These are phyloP conservation scores for Pardalotus punctatus DNA, from an alignment of 2,113 vertebrate genomes.

Conservation along the genomic window DNA sequence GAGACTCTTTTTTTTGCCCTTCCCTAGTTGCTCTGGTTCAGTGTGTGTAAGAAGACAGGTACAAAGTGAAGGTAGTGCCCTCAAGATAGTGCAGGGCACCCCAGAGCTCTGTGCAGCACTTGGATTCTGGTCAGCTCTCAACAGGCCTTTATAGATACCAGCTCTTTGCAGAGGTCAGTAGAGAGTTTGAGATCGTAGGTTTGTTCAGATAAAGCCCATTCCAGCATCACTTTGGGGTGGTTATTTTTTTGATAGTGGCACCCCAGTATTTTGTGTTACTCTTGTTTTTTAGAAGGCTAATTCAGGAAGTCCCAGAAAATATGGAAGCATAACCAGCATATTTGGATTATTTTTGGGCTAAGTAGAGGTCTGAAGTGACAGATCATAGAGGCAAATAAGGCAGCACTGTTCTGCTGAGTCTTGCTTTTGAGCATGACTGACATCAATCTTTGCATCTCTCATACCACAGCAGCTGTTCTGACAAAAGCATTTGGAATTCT, in stretches of 20 bases:
- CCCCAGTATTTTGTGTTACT: neutral
- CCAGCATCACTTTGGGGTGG: neutral
- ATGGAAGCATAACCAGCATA: neutral
- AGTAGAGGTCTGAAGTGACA: neutral
- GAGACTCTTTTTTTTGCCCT: neutral
- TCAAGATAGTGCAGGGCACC: neutral
- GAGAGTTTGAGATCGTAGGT: neutral
- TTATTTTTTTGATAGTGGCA: neutral
- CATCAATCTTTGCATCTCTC: neutral
- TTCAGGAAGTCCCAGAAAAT: neutral
- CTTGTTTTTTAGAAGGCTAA: neutral
- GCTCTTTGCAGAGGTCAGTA: neutral
- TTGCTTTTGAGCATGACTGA: neutral
- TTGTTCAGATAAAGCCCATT: neutral
- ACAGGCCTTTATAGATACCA: neutral
- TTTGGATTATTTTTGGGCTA: neutral
- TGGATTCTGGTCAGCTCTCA: neutral
- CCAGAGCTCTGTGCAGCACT: neutral
- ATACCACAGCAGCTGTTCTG: neutral
- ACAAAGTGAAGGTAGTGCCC: neutral
- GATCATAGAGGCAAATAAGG: neutral
- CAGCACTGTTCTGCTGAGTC: neutral
- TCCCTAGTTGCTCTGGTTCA: neutral
- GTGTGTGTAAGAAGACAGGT: neutral
- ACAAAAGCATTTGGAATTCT: neutral